Evolutionary conservation across 2,888 invertebrate species (phyloP).

Genomic region (Dolichomitus sp.): DNA sequence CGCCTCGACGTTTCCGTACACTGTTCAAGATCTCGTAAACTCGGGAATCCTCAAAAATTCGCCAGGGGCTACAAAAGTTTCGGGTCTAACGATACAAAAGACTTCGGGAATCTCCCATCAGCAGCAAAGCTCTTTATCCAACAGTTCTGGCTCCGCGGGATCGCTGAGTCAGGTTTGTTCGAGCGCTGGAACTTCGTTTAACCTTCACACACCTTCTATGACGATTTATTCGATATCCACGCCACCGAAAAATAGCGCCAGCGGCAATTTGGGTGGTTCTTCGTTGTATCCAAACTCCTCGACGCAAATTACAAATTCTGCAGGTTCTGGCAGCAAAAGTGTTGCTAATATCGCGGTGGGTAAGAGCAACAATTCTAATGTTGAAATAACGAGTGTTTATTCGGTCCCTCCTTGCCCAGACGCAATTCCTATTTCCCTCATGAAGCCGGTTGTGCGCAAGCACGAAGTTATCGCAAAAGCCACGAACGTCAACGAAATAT

Average conservation of each 20-base stretch:
- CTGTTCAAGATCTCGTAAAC: slow-evolving; percentile 76
- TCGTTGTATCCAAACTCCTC: slow-evolving; percentile 47
- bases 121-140: slow-evolving; percentile 61
- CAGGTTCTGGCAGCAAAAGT: slow-evolving; percentile 32
- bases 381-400: slow-evolving; percentile 74
- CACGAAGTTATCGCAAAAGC: slow-evolving; percentile 81
- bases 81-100: slow-evolving; percentile 66
- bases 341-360: slow-evolving; percentile 15
- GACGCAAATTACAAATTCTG: slow-evolving; percentile 50
- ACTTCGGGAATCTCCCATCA: slow-evolving; percentile 57
- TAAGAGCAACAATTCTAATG: slow-evolving; percentile 51
- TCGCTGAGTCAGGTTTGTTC: slow-evolving; percentile 64
- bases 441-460: slow-evolving; percentile 81
- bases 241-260: slow-evolving; percentile 60
- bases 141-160: slow-evolving; percentile 55
- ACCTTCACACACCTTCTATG: slow-evolving; percentile 78
- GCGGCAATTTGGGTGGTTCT: slow-evolving; percentile 21
- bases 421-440: slow-evolving; percentile 83
- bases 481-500: slow-evolving; percentile 81
- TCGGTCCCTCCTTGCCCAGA: slow-evolving; percentile 83
- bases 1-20: slow-evolving; percentile 73
- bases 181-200: slow-evolving; percentile 71
- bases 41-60: slow-evolving; percentile 72
- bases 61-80: slow-evolving; percentile 64
- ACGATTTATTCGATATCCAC: slow-evolving; percentile 79